phyloP scores from a whole-genome alignment of 1,140 invertebrate species.

The Ceratosolen solmsi region DNA sequence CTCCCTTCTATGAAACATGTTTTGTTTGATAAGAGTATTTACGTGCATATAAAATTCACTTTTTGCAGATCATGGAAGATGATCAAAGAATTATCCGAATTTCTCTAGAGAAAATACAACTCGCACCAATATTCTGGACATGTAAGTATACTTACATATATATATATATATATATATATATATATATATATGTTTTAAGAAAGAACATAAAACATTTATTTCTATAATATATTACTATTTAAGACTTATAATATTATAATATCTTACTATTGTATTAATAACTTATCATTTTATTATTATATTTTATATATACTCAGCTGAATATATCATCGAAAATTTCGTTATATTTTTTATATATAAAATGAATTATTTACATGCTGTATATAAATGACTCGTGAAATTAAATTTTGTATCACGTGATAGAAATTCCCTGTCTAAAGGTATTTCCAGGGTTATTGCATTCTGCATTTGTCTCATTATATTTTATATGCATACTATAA shows the following conservation, averaged over 20 bases:
- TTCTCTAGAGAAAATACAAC: constrained; percentile 4
- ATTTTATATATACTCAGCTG: too few relatives aligned
- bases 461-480: neutral
- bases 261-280: too few relatives aligned
- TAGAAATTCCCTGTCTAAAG: neutral
- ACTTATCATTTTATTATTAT: too few relatives aligned
- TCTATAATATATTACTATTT: too few relatives aligned
- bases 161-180: too few relatives aligned
- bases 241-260: too few relatives aligned
- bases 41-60: neutral
- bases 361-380: neutral
- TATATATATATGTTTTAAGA: too few relatives aligned
- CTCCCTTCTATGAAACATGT: neutral
- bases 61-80: constrained; percentile 47
- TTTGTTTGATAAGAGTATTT: neutral
- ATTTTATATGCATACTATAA: neutral
- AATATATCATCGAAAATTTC: too few relatives aligned
- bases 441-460: neutral
- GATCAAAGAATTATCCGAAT: constrained; percentile 13
- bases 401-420: neutral
- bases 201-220: too few relatives aligned
- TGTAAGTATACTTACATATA: constrained; percentile 25
- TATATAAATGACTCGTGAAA: neutral
- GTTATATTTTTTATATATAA: too few relatives aligned
- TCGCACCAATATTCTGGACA: neutral